Evolutionary conservation across 2,797 vertebrate species (phyloP).

Genomic region (Dendrocincla fuliginosa): DNA sequence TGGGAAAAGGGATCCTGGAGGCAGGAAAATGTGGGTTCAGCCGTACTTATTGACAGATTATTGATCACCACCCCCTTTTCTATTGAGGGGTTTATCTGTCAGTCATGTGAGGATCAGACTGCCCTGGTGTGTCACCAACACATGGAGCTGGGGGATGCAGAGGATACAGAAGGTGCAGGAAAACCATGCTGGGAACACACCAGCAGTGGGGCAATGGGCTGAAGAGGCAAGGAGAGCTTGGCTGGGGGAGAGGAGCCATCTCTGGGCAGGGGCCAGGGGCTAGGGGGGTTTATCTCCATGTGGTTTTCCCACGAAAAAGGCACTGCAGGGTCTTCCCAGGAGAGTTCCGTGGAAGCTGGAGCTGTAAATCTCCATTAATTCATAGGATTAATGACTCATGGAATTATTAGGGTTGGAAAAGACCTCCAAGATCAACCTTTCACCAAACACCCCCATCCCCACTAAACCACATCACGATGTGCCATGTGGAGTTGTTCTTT

Average conservation of each 20-base stretch:
- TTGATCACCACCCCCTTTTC: neutral
- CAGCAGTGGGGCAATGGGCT: too few relatives aligned
- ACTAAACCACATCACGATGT: neutral
- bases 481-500: neutral
- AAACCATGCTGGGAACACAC: neutral
- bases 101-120: neutral
- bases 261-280: neutral
- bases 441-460: neutral
- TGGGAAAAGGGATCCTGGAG: neutral
- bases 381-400: neutral
- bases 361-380: neutral
- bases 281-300: neutral
- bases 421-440: neutral
- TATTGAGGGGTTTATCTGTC: neutral
- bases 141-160: accelerated
- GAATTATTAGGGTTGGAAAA: neutral
- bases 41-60: neutral
- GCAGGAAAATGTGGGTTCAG: neutral
- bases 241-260: neutral
- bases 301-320: neutral
- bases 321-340: neutral
- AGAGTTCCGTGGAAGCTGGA: neutral
- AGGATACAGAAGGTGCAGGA: neutral
- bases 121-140: neutral
- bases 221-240: neutral